Evolutionary conservation across 1,140 invertebrate species (phyloP), one percentile per base, ranked within the genome.

Genomic region (Brachionus sp.): DNA sequence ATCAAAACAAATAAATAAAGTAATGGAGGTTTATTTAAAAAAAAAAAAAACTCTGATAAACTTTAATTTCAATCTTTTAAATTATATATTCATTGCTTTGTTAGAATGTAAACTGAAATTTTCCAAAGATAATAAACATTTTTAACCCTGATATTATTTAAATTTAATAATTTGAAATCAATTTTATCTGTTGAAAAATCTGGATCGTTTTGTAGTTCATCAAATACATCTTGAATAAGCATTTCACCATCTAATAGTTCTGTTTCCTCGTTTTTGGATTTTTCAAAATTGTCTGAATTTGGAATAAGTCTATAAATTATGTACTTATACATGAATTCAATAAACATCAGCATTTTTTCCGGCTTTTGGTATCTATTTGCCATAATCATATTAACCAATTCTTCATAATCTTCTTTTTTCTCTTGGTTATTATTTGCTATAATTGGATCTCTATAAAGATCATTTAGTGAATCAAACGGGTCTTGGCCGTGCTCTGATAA

Each of bases 111-210:
- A 4, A 75, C 70, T 29, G 46, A 46, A 44, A 75, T 46, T 10
- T 35, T 75, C 70, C 70, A 75, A 23, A 75, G 9, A 50, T 75
- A 39, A 13, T 46, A 46, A n/a, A 75, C 44, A 75, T 75, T 75
- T 75, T 75, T 75, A 10, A 75, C 19, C n/a, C 46, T 75, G 9
- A 75, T 29, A 10, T 75, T 25, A 13, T 75, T 46, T 25, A 75
- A 75, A 50, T 75, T 29, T 9, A 75, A 25, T 25, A 9, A 23
- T 6, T 44, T 25, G 9, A 75, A 75, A 2, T 29, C 70, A 75
- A 75, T 46, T 9, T 44, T 0, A 4, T 75, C 19, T 25, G 19
- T 44, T 23, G 9, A 25, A 44, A 75, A 25, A 25, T 35, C 33
- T 5, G 25, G 2, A 75, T 75, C 70, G 13, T 46, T 25, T 25